phyloP scores from a whole-genome alignment of 1,140 invertebrate genomes.

The Heliconius eleuchia region DNA sequence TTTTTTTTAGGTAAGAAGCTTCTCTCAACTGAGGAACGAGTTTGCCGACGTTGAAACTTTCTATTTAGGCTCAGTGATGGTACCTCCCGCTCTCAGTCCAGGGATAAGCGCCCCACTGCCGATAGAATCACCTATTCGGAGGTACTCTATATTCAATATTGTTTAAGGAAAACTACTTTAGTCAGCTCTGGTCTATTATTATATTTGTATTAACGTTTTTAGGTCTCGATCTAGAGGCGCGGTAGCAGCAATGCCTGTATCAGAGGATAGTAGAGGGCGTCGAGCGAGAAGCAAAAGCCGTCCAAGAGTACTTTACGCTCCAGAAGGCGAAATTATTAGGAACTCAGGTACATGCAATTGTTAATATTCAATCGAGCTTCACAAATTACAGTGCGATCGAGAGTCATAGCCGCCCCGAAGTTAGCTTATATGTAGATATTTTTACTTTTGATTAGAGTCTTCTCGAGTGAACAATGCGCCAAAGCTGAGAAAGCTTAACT shows the following conservation, averaged over 20 bases:
- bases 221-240: conserved; percentile 86
- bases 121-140: conserved; percentile 72
- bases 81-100: conserved; percentile 64
- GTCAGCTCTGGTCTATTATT: no score
- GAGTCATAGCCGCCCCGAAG: no score
- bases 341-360: conserved; percentile 82
- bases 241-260: conserved; percentile 57
- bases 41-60: conserved; percentile 95
- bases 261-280: conserved; percentile 78
- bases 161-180: not conserved
- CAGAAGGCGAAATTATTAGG: conserved; percentile 89
- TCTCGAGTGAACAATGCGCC: no score
- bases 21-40: conserved; percentile 94
- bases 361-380: not conserved
- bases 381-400: not conserved
- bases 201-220: not conserved
- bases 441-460: no score
- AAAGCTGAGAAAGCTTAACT: no score
- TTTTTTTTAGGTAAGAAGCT: conserved; percentile 88
- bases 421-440: no score
- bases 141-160: conserved; percentile 44
- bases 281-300: conserved; percentile 90
- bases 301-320: conserved; percentile 89
- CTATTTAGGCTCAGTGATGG: conserved; percentile 87
- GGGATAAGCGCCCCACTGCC: conserved; percentile 67